Conservation (phyloP, 2,888 invertebrate genomes). For the Neoascia interrupta region DNA sequence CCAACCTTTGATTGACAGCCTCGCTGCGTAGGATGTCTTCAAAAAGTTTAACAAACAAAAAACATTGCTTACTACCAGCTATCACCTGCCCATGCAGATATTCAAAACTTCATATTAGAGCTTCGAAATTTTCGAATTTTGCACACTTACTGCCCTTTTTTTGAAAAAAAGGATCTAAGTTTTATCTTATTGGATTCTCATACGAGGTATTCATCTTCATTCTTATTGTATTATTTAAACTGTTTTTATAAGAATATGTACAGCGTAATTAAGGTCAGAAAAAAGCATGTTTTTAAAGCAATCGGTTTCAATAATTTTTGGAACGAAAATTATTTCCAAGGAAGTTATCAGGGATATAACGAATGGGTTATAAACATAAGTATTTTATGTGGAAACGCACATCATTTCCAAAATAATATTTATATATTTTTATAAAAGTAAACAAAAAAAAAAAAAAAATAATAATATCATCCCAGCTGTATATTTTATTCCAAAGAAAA, state of each 20-base stretch:
- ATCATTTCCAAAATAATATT: conserved; percentile 5
- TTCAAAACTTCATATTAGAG: too few relatives aligned
- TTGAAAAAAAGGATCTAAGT: too few relatives aligned
- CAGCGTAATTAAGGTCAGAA: too few relatives aligned
- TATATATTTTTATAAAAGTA: conserved; percentile 29
- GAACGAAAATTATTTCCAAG: conserved; percentile 20
- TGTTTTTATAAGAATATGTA: too few relatives aligned
- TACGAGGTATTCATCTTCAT: not conserved
- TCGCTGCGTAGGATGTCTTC: too few relatives aligned
- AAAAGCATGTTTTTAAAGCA: conserved; percentile 10
- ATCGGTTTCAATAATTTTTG: conserved; percentile 34
- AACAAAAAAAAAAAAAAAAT: not conserved
- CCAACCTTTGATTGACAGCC: too few relatives aligned
- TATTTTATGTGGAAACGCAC: conserved; percentile 2
- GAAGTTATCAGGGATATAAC: conserved; percentile 41
- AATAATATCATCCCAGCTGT: conserved; percentile 1
- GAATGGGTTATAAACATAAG: conserved; percentile 14
- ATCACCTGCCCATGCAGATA: too few relatives aligned
- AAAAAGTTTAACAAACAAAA: too few relatives aligned
- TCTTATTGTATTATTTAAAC: not conserved
- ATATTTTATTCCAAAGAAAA: conserved; percentile 32
- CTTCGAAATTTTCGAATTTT: too few relatives aligned
- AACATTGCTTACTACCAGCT: too few relatives aligned
- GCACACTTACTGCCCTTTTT: too few relatives aligned
- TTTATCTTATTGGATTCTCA: too few relatives aligned